phyloP scores from a whole-genome alignment of 2,797 vertebrate species.

The Trachurus trachurus region DNA sequence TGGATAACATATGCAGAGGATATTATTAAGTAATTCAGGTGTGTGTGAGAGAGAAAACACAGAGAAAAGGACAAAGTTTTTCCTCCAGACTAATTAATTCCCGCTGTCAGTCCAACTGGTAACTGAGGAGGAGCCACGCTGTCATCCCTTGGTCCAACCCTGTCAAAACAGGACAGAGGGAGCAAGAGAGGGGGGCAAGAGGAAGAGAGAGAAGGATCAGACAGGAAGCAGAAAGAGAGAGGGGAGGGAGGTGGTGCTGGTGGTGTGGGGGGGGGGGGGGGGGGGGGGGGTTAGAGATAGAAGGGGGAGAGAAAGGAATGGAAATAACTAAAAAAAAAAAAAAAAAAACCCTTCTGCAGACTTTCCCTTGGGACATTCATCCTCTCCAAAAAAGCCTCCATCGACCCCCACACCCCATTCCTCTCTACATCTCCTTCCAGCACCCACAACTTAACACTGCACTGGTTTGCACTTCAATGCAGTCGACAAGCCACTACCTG shows the following conservation, averaged over 20 bases:
- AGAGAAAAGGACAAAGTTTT: constrained; percentile 32
- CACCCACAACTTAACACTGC: constrained; percentile 75
- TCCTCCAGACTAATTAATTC: constrained; percentile 57
- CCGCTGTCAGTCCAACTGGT: constrained; percentile 59
- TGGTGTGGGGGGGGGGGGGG: constrained; percentile 40
- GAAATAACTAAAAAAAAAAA: constrained; percentile 55
- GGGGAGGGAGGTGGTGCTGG: no score
- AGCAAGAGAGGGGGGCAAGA: constrained; percentile 7
- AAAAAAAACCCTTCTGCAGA: constrained; percentile 49
- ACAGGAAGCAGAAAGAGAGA: constrained; percentile 72
- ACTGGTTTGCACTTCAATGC: constrained; percentile 75
- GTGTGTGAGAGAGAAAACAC: constrained; percentile 17
- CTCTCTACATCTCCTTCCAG: constrained; percentile 65
- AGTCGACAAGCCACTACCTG: constrained; percentile 82
- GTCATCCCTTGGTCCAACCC: constrained; percentile 53
- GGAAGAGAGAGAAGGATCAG: constrained; percentile 37
- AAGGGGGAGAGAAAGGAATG: constrained; percentile 19
- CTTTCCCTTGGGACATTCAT: constrained; percentile 74
- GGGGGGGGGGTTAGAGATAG: constrained; percentile 6
- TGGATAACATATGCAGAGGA: constrained; percentile 2
- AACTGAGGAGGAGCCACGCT: constrained; percentile 40
- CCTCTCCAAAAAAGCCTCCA: constrained; percentile 64
- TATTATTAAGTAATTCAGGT: constrained; percentile 51
- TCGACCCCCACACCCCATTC: constrained; percentile 69
- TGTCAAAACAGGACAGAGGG: constrained; percentile 63